phyloP scores from a whole-genome alignment of 2,888 invertebrate genomes.

The Temnothorax ravouxi region DNA sequence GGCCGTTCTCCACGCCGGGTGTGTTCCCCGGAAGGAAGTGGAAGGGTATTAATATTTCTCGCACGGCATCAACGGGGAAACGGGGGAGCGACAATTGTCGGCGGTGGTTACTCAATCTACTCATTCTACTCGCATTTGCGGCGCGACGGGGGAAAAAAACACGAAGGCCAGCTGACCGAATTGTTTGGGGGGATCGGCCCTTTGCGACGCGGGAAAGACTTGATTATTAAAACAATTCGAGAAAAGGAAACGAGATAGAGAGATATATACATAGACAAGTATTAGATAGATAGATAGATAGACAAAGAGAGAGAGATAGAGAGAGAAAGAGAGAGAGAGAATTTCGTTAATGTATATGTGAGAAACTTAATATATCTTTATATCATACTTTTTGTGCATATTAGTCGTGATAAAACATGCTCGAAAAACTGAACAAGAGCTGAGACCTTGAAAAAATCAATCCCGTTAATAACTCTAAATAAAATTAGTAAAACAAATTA shows the following conservation, averaged over 20 bases:
- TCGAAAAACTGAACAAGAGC: neutral
- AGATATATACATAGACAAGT: too few species aligned
- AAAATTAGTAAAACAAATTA: constrained; percentile 2
- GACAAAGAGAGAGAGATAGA: neutral
- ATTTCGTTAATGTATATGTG: constrained; percentile 9
- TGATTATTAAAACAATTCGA: constrained; percentile 21
- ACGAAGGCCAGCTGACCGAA: constrained; percentile 21
- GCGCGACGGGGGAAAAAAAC: constrained; percentile 19
- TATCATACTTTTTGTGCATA: neutral
- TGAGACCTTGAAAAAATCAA: neutral
- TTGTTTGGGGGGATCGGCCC: neutral
- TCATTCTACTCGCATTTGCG: constrained; percentile 43
- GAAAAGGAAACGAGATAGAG: neutral
- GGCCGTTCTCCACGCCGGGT: neutral
- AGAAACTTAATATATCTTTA: neutral
- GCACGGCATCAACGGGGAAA: constrained; percentile 18
- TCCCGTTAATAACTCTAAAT: neutral
- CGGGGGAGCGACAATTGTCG: constrained; percentile 47
- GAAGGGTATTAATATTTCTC: constrained; percentile 77
- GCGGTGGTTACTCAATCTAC: constrained; percentile 48
- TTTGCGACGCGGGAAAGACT: neutral
- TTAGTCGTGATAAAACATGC: neutral
- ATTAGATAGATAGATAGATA: too few species aligned
- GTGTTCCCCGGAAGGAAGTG: constrained; percentile 77
- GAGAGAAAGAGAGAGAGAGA: neutral